Evolutionary conservation across 2,888 invertebrate genomes (phyloP).

Genomic region (Callimorpha dominula): DNA sequence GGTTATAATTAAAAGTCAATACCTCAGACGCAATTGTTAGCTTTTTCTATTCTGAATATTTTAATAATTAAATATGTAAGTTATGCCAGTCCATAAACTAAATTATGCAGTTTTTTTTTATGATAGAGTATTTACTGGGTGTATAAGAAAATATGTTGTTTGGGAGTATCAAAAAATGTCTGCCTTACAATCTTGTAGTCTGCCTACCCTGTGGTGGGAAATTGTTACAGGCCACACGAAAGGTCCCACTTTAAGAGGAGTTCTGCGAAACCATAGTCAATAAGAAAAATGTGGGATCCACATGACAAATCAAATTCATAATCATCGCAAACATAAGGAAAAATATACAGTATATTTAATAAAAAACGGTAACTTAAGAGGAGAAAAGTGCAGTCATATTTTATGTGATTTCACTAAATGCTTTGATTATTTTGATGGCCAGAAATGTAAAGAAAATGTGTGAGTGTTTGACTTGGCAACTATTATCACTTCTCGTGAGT

Average conservation of each 20-base stretch:
- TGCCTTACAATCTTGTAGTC: no score
- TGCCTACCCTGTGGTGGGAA: constrained; percentile 2
- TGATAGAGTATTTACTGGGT: background rate
- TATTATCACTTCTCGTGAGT: no score
- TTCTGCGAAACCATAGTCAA: constrained; percentile 41
- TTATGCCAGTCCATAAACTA: no score
- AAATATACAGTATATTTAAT: constrained; percentile 20
- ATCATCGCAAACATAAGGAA: constrained; percentile 37
- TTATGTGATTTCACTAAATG: background rate
- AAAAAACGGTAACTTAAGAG: constrained; percentile 15
- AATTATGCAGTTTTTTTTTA: no score
- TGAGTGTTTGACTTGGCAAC: background rate
- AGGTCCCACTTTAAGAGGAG: constrained; percentile 21
- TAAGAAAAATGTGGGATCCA: constrained; percentile 41
- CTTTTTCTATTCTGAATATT: background rate
- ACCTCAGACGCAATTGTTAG: background rate
- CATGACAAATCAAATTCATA: constrained; percentile 46
- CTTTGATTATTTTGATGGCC: background rate
- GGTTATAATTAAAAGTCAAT: no score
- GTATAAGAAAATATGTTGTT: no score
- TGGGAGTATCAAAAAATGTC: no score
- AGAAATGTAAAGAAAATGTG: background rate
- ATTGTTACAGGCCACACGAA: constrained; percentile 29
- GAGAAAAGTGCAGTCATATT: constrained; percentile 16
- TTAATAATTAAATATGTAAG: no score